A percentile compares a stretch with the other conserved stretches of the same genome.
Conservation (phyloP, 2,113 vertebrate genomes). For the Meles meles region DNA sequence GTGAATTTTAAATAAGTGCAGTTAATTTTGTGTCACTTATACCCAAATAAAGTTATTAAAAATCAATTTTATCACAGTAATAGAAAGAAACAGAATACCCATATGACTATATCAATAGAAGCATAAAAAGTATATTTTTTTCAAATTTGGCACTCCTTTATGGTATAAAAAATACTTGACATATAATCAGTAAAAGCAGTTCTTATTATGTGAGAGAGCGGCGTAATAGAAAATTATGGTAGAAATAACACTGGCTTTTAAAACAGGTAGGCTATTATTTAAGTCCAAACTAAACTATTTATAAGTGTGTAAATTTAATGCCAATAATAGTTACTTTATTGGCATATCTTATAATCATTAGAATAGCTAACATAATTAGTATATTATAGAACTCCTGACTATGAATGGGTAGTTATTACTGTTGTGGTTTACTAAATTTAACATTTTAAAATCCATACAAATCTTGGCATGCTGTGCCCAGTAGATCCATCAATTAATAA, state of each 20-base stretch:
- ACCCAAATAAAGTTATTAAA: conserved; percentile 45
- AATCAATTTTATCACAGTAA: conserved; percentile 27
- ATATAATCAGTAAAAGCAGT: background rate
- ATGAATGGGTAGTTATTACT: background rate
- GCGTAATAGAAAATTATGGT: background rate
- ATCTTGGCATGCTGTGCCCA: background rate
- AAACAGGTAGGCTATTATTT: background rate
- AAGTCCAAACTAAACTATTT: background rate
- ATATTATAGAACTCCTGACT: background rate
- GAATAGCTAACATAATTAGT: background rate
- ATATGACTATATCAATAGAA: background rate
- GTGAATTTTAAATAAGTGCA: conserved; percentile 22
- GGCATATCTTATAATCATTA: background rate
- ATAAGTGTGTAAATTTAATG: background rate
- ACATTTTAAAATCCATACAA: conserved; percentile 28
- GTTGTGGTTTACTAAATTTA: conserved; percentile 28
- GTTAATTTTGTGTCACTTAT: conserved; percentile 30
- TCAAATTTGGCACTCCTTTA: background rate
- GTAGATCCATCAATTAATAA: conserved; percentile 38
- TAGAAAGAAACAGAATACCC: conserved; percentile 24
- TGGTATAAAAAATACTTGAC: background rate
- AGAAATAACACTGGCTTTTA: background rate
- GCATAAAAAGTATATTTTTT: background rate
- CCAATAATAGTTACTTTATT: background rate
- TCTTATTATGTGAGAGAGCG: background rate